Conservation (phyloP, 2,113 vertebrate genomes). For the Hyla sarda region DNA sequence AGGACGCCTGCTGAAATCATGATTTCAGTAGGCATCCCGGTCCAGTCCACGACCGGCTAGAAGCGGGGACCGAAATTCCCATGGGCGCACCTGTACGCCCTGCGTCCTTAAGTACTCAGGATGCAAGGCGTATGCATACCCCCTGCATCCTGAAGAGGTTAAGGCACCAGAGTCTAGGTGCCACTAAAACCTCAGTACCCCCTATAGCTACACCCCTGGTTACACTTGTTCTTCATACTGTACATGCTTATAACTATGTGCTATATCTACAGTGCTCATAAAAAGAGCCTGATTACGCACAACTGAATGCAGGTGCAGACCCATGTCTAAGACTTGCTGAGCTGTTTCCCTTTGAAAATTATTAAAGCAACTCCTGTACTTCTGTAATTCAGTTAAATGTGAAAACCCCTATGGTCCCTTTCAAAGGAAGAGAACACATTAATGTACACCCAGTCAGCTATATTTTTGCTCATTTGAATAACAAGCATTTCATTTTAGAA, state of each 20-base stretch:
- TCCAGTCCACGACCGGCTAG: too few species aligned
- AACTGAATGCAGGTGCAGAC: neutral
- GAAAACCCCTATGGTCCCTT: constrained; percentile 25
- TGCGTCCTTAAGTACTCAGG: too few species aligned
- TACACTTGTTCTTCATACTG: neutral
- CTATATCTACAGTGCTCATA: neutral
- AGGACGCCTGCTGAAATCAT: too few species aligned
- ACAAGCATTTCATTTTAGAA: neutral
- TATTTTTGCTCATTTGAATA: neutral
- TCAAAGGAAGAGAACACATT: neutral
- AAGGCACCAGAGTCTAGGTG: neutral
- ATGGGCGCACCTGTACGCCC: too few species aligned
- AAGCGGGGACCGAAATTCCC: too few species aligned
- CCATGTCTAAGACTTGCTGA: neutral
- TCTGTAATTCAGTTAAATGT: constrained; percentile 14
- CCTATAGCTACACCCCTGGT: neutral
- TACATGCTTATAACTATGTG: neutral
- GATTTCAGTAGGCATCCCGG: too few species aligned
- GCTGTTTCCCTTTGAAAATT: neutral
- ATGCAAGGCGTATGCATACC: too few species aligned
- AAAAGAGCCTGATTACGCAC: neutral
- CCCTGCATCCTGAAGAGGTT: too few species aligned
- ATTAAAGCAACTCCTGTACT: constrained; percentile 4
- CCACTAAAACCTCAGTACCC: neutral
- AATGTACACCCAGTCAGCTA: constrained; percentile 11